phyloP scores from a whole-genome alignment of 2,797 vertebrate species.

The Sciaenops ocellatus region DNA sequence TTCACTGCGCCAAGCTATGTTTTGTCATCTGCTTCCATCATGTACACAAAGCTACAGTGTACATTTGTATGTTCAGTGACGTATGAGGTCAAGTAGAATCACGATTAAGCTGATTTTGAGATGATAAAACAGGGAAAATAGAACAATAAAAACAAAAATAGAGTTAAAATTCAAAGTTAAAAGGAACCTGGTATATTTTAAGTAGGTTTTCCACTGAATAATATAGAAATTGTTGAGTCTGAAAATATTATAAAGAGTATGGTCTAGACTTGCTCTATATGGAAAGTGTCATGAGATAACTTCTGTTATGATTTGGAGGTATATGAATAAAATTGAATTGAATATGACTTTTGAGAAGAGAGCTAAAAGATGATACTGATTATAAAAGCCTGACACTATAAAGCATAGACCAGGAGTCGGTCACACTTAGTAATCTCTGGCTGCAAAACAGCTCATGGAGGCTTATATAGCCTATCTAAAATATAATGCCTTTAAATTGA shows the following conservation, averaged over 20 bases:
- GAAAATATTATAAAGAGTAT: no score
- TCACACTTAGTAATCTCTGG: background rate
- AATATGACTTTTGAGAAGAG: background rate
- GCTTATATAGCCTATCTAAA: background rate
- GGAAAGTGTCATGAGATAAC: no score
- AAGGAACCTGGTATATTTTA: background rate
- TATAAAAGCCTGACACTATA: background rate
- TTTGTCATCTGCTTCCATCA: no score
- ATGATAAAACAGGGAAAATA: background rate
- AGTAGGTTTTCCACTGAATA: background rate
- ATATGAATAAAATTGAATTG: no score
- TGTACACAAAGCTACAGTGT: no score
- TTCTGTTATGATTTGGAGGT: no score
- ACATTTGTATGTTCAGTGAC: no score
- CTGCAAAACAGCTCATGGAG: background rate
- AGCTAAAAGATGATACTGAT: background rate
- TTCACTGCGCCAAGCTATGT: no score
- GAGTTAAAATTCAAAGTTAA: background rate
- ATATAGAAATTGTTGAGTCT: no score
- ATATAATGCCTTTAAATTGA: background rate
- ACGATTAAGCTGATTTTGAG: background rate
- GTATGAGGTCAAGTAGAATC: no score
- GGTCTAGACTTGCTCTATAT: no score
- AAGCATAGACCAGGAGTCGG: background rate
- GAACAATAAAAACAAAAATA: background rate